Percentiles rank a stretch among this genome's conserved stretches.
phyloP scores from a whole-genome alignment of 2,113 vertebrate species.

The Leptobrachium ailaonicum region DNA sequence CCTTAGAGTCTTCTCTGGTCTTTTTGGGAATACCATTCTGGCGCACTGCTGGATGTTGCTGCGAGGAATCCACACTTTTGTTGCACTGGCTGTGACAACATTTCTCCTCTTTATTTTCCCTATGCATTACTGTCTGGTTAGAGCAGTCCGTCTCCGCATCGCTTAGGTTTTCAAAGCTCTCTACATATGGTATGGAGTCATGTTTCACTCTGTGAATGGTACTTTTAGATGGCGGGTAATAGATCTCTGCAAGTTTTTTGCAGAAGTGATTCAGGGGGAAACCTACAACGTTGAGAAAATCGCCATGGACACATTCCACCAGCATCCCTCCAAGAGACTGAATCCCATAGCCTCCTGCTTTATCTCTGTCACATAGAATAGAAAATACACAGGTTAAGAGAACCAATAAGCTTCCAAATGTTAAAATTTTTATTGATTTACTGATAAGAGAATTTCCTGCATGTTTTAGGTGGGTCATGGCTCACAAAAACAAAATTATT shows the following conservation, averaged over 20 bases:
- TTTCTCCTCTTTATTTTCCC: conserved; percentile 11
- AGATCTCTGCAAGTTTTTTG: conserved; percentile 77
- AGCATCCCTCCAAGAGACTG: conserved; percentile 93
- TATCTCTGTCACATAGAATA: conserved; percentile 76
- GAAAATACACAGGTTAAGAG: neutral
- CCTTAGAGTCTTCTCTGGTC: conserved; percentile 42
- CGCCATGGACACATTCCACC: conserved; percentile 84
- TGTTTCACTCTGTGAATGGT: conserved; percentile 19
- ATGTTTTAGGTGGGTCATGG: too few species aligned
- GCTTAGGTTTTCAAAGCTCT: conserved; percentile 58
- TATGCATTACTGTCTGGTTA: neutral
- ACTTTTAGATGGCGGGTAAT: conserved; percentile 52
- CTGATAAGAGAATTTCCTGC: too few species aligned
- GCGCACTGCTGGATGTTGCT: neutral
- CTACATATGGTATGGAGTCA: conserved; percentile 59
- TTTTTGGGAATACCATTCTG: conserved; percentile 17
- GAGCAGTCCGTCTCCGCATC: conserved; percentile 52
- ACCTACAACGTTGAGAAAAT: conserved; percentile 92
- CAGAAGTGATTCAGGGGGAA: conserved; percentile 96
- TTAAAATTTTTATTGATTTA: too few species aligned
- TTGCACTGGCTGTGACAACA: neutral
- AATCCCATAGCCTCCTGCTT: conserved; percentile 95
- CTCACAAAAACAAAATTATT: too few species aligned
- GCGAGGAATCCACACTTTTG: neutral
- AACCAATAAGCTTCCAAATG: too few species aligned